These are phyloP conservation scores for Saguinus imperator DNA, from an alignment of 2,113 vertebrate species.

Conservation along the genomic window DNA sequence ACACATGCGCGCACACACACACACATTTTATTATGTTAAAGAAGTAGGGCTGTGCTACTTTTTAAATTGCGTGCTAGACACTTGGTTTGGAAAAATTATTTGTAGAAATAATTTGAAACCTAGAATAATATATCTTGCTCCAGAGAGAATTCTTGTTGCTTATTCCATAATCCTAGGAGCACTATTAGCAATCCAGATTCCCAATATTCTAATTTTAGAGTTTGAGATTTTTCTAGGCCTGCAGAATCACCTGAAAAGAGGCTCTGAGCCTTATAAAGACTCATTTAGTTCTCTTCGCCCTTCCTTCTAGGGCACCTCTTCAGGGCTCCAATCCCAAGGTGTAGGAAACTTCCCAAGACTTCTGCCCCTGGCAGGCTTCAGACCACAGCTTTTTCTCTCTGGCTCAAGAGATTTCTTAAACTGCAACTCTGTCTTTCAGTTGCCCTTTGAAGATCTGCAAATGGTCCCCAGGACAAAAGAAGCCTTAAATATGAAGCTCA, in stretches of 20 bases:
- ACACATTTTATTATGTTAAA: constrained; percentile 21
- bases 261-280: neutral
- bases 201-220: neutral
- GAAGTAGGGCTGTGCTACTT: neutral
- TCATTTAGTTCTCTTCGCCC: neutral
- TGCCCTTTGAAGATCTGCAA: neutral
- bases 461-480: neutral
- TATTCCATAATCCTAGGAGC: neutral
- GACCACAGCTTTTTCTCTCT: neutral
- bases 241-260: neutral
- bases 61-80: neutral
- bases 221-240: neutral
- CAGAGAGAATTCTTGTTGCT: neutral
- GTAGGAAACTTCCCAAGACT: neutral
- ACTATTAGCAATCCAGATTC: neutral
- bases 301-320: neutral
- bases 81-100: constrained; percentile 20
- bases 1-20: neutral
- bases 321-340: neutral
- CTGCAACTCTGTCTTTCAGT: neutral
- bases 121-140: neutral
- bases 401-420: neutral
- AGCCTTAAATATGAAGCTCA: neutral
- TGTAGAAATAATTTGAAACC: neutral
- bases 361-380: neutral